Conservation (phyloP, 2,888 invertebrate genomes). For the Labia minor region DNA sequence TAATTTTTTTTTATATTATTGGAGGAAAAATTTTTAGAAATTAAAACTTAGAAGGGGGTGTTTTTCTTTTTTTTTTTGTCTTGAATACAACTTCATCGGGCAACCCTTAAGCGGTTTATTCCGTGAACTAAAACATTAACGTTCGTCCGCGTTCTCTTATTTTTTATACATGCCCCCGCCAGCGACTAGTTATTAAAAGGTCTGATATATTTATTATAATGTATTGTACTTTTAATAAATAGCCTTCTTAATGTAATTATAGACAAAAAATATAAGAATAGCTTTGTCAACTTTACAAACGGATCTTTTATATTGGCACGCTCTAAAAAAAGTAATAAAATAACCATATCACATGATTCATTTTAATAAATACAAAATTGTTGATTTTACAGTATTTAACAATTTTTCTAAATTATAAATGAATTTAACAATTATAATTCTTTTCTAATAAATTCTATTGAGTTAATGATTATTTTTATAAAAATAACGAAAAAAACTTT, state of each 20-base stretch:
- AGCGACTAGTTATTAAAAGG: not conserved
- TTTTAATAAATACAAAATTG: too few relatives aligned
- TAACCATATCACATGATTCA: too few relatives aligned
- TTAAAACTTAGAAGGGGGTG: not conserved
- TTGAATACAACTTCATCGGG: not conserved
- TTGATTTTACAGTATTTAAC: too few relatives aligned
- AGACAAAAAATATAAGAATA: not conserved
- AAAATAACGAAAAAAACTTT: too few relatives aligned
- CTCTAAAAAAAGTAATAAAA: too few relatives aligned
- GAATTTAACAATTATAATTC: too few relatives aligned
- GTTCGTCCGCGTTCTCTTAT: not conserved
- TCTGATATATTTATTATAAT: constrained; percentile 2
- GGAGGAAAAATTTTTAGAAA: not conserved
- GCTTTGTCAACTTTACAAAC: not conserved
- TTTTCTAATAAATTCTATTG: too few relatives aligned
- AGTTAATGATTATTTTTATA: too few relatives aligned
- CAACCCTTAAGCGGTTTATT: not conserved
- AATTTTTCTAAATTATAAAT: too few relatives aligned
- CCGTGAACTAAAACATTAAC: constrained; percentile 1
- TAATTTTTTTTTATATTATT: too few relatives aligned
- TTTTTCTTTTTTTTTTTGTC: not conserved
- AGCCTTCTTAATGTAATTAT: not conserved
- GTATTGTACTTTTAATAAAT: constrained; percentile 8
- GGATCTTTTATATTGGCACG: not conserved
- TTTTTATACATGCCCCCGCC: not conserved